These are phyloP conservation scores for Suncus etruscus DNA, from an alignment of 2,113 vertebrate species.

Conservation along the genomic window DNA sequence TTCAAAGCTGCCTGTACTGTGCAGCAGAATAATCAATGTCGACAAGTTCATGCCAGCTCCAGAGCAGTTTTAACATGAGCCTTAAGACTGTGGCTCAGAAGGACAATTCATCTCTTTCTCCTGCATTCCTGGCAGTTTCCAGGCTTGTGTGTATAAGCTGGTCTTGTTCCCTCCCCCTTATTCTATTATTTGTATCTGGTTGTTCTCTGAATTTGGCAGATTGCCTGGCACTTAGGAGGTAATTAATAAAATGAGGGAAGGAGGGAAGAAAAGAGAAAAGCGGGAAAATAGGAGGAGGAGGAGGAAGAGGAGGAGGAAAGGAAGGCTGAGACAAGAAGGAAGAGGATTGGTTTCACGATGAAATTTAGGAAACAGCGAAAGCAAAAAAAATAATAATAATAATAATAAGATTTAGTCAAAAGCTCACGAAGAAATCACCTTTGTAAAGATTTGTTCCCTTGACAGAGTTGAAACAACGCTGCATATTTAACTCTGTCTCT, in stretches of 20 bases:
- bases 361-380: conserved; percentile 20
- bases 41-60: conserved; percentile 1
- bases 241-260: background rate
- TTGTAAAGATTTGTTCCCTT: background rate
- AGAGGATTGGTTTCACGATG: background rate
- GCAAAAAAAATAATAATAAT: background rate
- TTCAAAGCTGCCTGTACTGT: background rate
- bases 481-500: too few relatives aligned
- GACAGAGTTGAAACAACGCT: background rate
- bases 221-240: background rate
- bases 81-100: background rate
- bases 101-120: background rate
- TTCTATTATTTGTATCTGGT: background rate
- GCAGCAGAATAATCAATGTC: background rate
- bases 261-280: background rate
- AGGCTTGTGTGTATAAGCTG: background rate
- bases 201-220: background rate
- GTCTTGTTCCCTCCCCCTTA: background rate
- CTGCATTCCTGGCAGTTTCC: background rate
- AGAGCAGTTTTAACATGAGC: background rate
- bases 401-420: background rate
- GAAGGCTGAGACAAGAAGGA: background rate
- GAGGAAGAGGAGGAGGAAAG: too few relatives aligned
- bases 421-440: background rate
- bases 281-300: too few relatives aligned